Conservation (phyloP, 2,888 invertebrate genomes). For the Eristalis arbustorum region DNA sequence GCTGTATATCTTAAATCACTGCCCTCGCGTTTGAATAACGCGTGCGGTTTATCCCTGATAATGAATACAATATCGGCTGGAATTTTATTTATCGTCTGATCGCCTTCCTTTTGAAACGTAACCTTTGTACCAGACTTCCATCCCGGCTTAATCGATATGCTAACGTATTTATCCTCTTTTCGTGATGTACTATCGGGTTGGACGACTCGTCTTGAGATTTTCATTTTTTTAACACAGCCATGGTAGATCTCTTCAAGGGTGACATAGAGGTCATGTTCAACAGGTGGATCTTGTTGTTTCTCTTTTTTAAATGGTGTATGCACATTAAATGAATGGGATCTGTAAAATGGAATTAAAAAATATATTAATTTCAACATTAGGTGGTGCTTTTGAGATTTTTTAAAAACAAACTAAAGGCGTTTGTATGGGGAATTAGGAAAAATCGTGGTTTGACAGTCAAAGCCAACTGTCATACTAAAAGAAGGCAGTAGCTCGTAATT, state of each 20-base stretch:
- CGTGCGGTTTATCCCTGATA: constrained; percentile 96
- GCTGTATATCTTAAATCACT: constrained; percentile 95
- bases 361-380: not conserved
- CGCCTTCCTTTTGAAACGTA: constrained; percentile 98
- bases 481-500: too few species aligned
- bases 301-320: constrained; percentile 89
- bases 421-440: too few species aligned
- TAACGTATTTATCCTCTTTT: constrained; percentile 96
- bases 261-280: constrained; percentile 96
- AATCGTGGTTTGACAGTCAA: too few species aligned
- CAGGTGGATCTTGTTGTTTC: constrained; percentile 93
- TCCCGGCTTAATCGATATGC: constrained; percentile 97
- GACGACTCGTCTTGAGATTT: constrained; percentile 95
- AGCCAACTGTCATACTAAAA: too few species aligned
- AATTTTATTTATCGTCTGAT: constrained; percentile 95
- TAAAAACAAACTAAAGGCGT: too few species aligned
- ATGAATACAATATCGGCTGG: constrained; percentile 99
- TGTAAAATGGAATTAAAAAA: constrained; percentile 82
- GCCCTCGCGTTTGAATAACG: constrained; percentile 94
- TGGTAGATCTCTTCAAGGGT: constrained; percentile 96
- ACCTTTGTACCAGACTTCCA: constrained; percentile 99
- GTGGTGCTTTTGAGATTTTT: too few species aligned
- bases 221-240: constrained; percentile 99
- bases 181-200: constrained; percentile 92
- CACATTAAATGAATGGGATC: constrained; percentile 94